Base-by-base conservation (phyloP, 2,797 vertebrate species). In the Triplophysa yarkandensis region DNA sequence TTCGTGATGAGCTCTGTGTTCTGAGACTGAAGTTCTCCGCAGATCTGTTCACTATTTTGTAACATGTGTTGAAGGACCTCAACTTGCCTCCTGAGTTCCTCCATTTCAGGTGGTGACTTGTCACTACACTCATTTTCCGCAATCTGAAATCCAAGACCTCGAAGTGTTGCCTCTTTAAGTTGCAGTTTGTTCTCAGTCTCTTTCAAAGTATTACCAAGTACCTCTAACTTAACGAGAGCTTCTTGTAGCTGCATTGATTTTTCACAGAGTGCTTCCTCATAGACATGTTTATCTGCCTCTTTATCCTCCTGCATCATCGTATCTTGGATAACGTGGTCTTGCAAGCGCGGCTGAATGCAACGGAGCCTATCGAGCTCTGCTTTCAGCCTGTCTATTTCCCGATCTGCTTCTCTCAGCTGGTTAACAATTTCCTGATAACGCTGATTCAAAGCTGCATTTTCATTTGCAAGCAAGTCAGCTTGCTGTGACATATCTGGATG, bases 341-440 rank as follows among this genome's bases (percentile, higher is more conserved):
- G 50, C 8, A 44, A 60, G 62, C 90, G 85, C 67, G 87, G 89
- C 71, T 90, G 89, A 43, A 85, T 81, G 0, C 84, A 86, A 52
- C 89, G 90, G 54, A 89, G 85, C 68, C 71, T 77, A 61, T 83
- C 81, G 54, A 93, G 84, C 80, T 93, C 92, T 0, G 83, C 83
- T 82, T 93, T 93, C 34, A 94, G 88, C 68, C 90, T 58, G 77
- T 94, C 92, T 77, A 93, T 93, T 84, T 94, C 93, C 78, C 91
- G 79, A 80, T 94, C 92, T 0, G 93, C 93, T 82, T 93, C 93
- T 1, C 90, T 93, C 78, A 94, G 85, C 83, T 94, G 93, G 81
- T 94, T 93, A 43, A 93, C 77, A 10, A 94, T 94, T 80, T 94
- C 92, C 79, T 94, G 93, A 78, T 88, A 93, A 9, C 87, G 86